A percentile compares a stretch with the other conserved stretches of the same genome.
Conservation (phyloP, 2,797 vertebrate genomes). For the Sciaenops ocellatus region DNA sequence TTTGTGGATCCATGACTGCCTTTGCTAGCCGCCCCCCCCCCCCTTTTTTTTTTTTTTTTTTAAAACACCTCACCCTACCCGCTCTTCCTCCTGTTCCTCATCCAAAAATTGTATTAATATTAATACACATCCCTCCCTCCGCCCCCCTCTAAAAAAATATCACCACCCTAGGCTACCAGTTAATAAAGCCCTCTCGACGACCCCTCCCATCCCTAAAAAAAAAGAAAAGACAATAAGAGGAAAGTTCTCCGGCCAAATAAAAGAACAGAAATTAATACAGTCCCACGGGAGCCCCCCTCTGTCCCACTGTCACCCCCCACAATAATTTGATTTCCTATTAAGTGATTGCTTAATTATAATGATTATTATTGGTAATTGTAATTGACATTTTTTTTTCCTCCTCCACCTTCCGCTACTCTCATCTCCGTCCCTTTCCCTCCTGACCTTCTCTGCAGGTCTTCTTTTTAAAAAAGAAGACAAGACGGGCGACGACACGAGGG, state of each 20-base stretch:
- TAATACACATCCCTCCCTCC: conserved; percentile 73
- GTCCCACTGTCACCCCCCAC: conserved; percentile 76
- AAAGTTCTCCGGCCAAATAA: conserved; percentile 82
- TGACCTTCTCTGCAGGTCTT: conserved; percentile 16
- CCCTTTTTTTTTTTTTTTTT: no score
- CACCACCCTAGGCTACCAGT: conserved; percentile 84
- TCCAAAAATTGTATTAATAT: conserved; percentile 79
- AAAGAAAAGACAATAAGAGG: conserved; percentile 75
- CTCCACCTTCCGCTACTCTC: neutral
- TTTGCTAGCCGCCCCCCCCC: conserved; percentile 38
- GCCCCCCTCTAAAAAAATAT: conserved; percentile 62
- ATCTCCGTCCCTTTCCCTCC: conserved; percentile 43
- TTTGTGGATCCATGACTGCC: conserved; percentile 77
- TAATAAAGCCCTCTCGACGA: conserved; percentile 85
- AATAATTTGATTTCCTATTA: conserved; percentile 88
- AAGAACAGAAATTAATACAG: conserved; percentile 83
- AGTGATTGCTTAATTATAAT: conserved; percentile 89
- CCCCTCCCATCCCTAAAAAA: conserved; percentile 64
- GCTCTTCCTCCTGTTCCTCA: conserved; percentile 55
- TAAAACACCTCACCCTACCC: conserved; percentile 21
- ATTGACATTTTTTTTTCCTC: conserved; percentile 76
- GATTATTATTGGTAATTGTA: conserved; percentile 88
- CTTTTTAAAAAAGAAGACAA: conserved; percentile 26
- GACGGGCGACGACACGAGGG: neutral
- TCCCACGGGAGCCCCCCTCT: conserved; percentile 77